Conservation (phyloP, 2,888 invertebrate species). For the Stenchaetothrips biformis region DNA sequence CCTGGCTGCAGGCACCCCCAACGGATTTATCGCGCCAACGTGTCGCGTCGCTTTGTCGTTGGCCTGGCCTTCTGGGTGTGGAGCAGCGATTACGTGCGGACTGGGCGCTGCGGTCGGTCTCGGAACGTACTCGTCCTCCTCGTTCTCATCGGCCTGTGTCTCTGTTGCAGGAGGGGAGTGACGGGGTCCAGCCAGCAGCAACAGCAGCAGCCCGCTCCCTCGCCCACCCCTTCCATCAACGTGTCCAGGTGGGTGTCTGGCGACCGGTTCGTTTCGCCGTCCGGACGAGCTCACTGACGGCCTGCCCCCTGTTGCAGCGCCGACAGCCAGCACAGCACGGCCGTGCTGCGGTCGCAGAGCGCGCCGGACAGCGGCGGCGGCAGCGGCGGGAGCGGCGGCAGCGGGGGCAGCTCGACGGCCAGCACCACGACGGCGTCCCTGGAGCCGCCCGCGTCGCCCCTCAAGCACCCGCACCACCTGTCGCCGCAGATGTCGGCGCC, state of each 20-base stretch:
- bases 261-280: constrained; percentile 26
- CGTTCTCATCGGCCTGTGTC: neutral
- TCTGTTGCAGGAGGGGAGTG: constrained; percentile 39
- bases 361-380: constrained; percentile 39
- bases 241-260: constrained; percentile 28
- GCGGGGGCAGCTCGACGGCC: constrained; percentile 47
- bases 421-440: constrained; percentile 45
- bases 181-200: constrained; percentile 35
- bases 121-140: constrained; percentile 38
- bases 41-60: too few relatives aligned
- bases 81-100: too few relatives aligned
- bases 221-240: constrained; percentile 31
- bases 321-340: constrained; percentile 35
- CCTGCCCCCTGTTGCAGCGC: constrained; percentile 42
- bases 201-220: constrained; percentile 32
- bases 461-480: constrained; percentile 33
- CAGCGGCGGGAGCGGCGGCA: constrained; percentile 51
- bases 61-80: neutral
- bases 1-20: too few relatives aligned
- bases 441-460: constrained; percentile 27
- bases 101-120: constrained; percentile 42
- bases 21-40: too few relatives aligned
- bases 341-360: constrained; percentile 39
- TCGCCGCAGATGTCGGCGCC: constrained; percentile 28
- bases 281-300: constrained; percentile 51